Evolutionary conservation across 2,888 invertebrate genomes (phyloP), one percentile per base, ranked within the genome.

Genomic region (Pristionchus japonicus): DNA sequence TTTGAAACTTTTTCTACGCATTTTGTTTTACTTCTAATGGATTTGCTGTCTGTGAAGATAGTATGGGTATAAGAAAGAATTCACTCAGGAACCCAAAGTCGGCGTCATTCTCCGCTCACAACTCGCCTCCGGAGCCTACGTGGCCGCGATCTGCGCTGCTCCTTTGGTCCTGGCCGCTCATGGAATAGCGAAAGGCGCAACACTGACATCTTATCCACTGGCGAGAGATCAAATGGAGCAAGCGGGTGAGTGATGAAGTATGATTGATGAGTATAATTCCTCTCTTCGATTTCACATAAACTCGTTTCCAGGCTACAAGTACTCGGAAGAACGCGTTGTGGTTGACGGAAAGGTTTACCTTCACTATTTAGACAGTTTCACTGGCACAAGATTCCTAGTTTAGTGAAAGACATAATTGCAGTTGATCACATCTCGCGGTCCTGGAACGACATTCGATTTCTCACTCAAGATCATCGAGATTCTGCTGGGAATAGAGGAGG

Each of bases 81-180:
- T 6, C 27, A 94, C 94, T 64, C 92, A 97, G 96, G 97, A 97
- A 0, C 92, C 95, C 2, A 95, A 96, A n/a, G 97, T 98, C 2
- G 97, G 97, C 0, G 95, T 96, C 15, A 93, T 98, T 13, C 95
- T 99, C 43, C 96, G 96, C 93, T 96, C 96, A 1, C 98, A 99
- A 93, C 97, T 98, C 94, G 95, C 95, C 0, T 95, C 95, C 27
- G 96, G 96, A 0, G 96, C 96, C 91, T 95, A 97, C 13, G 96
- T 99, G 70, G 98, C 97, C 6, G 98, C 98, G 15, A 98, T 99
- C 90, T 99, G 99, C 95, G 99, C 99, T 89, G 97, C 97, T 96
- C 98, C 99, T 0, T 97, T 96, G 17, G 98, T 97, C 0, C 95
- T 99, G 61, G 97, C 96, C 89, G 96, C 96, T 0, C 98, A 98